Base-by-base conservation (phyloP, 2,797 vertebrate species). In the Rhyacichthys aspro region DNA sequence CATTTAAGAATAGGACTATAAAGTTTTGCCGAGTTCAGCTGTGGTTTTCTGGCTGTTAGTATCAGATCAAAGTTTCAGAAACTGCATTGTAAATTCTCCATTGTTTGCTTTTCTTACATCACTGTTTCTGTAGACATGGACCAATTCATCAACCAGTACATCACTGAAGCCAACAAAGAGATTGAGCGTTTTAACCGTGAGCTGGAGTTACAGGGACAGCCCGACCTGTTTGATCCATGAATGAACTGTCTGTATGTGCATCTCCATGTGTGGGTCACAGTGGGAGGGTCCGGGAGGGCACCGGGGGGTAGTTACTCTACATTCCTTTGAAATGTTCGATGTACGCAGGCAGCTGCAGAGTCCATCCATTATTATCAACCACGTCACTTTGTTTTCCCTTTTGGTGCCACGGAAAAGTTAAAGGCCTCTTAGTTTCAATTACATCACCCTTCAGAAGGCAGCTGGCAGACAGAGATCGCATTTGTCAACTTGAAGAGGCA, bases 151-250 rank as follows among this genome's bases (percentile, higher is more conserved):
- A 91, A 93, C 0, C 95, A 98, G 70, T 98, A 99, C 50, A 60
- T 99, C 53, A 87, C 94, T 12, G 94, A 96, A 80, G 93, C 90
- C 80, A 98, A 99, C 91, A 87, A 91, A 66, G 95, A 97, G 70
- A 96, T 98, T 0, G 96, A 98, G 75, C 89, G 81, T 6, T 97
- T 96, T 88, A 98, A 99, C 91, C 88, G 70, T 10, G 94, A 98
- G 68, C 87, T 97, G 87, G 96, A 98, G 56, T 92, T 94, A 74
- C 94, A 95, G 82, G 91, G 87, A 2, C 92, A 94, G 61, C 90
- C 92, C 0, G 96, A 98, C 82, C 93, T 99, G 77, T 99, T 99
- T 58, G 96, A 96, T 72, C 89, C 83, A 0, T 90, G 88, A 82
- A 67, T 63, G 66, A 55, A 59, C 71, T 38, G 39, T 57, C 18